These are phyloP conservation scores for Caenorhabditis latens DNA, from an alignment of 1,140 invertebrate genomes.

Conservation along the genomic window DNA sequence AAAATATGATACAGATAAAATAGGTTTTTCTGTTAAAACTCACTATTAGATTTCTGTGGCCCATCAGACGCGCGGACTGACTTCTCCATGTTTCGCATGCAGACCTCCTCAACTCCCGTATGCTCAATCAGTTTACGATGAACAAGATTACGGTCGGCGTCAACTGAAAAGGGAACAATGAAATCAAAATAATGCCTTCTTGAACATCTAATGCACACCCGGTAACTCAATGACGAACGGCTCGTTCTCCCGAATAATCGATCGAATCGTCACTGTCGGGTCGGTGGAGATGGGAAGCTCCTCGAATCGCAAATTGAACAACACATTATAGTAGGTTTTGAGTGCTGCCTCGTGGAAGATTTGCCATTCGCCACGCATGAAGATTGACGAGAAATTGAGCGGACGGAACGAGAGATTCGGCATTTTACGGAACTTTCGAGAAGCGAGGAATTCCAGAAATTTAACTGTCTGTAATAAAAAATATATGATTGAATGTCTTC, in stretches of 20 bases:
- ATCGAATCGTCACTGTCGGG: not conserved
- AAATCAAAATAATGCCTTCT: not conserved
- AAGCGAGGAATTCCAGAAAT: constrained; percentile 58
- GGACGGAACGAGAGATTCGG: constrained; percentile 27
- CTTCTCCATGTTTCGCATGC: constrained; percentile 41
- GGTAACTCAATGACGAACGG: constrained; percentile 60
- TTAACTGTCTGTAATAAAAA: constrained; percentile 10
- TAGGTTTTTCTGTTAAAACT: not conserved
- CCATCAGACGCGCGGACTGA: not conserved
- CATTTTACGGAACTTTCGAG: constrained; percentile 51
- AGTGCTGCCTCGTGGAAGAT: constrained; percentile 48
- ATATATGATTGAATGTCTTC: not conserved
- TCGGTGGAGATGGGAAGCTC: constrained; percentile 30
- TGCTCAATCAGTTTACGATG: constrained; percentile 25
- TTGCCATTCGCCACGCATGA: constrained; percentile 57
- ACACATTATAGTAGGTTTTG: constrained; percentile 54
- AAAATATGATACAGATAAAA: not conserved
- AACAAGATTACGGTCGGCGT: not conserved
- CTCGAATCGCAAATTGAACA: constrained; percentile 59
- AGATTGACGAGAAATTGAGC: constrained; percentile 40
- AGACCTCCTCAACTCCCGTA: constrained; percentile 40
- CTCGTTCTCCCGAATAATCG: constrained; percentile 33
- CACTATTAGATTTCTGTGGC: constrained; percentile 10
- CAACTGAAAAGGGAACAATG: constrained; percentile 1
- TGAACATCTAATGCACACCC: not conserved